A percentile compares a stretch with the other conserved stretches of the same genome.
phyloP scores from a whole-genome alignment of 1,140 invertebrate species.

The Calephelis virginiensis region DNA sequence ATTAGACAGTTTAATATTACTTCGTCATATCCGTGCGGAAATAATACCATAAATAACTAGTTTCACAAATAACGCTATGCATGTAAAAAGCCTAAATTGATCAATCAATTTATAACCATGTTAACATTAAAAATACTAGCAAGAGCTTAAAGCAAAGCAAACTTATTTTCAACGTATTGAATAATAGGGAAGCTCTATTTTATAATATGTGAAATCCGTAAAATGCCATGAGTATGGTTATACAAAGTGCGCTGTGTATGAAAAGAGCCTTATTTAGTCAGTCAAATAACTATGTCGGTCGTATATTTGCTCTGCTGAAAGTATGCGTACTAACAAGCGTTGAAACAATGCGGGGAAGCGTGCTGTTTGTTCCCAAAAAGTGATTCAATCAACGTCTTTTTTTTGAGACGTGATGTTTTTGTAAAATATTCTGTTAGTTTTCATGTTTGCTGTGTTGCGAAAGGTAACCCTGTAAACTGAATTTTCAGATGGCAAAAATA shows the following conservation, averaged over 20 bases:
- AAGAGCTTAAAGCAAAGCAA: too few relatives aligned
- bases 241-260: constrained; percentile 12
- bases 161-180: too few relatives aligned
- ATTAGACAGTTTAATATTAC: too few relatives aligned
- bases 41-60: neutral
- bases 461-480: neutral
- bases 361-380: constrained; percentile 31
- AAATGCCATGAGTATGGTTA: neutral
- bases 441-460: constrained; percentile 12
- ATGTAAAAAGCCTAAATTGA: constrained; percentile 14
- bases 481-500: neutral
- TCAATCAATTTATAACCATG: constrained; percentile 26
- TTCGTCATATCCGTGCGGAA: too few relatives aligned
- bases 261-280: constrained; percentile 19
- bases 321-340: constrained; percentile 36
- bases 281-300: constrained; percentile 28
- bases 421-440: constrained; percentile 13
- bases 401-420: constrained; percentile 22
- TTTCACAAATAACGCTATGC: constrained; percentile 16
- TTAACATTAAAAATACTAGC: neutral
- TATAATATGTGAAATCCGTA: too few relatives aligned
- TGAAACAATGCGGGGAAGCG: constrained; percentile 31
- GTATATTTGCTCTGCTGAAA: constrained; percentile 30
- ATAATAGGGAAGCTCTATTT: too few relatives aligned
- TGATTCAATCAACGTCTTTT: constrained; percentile 34